phyloP scores from a whole-genome alignment of 2,113 vertebrate genomes.

The Salvelinus namaycush region DNA sequence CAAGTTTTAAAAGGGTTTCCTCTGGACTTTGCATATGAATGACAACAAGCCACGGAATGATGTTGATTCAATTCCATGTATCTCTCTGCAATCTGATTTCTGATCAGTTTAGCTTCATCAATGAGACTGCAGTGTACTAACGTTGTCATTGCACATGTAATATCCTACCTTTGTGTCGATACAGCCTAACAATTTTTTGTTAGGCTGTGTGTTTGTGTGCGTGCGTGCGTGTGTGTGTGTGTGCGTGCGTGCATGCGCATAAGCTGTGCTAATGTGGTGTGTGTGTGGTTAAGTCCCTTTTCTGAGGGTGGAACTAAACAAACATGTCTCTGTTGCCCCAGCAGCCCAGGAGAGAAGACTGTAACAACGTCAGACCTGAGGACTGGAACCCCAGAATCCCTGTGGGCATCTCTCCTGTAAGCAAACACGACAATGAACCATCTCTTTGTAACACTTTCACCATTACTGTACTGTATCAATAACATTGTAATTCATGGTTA shows the following conservation, averaged over 20 bases:
- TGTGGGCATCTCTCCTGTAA: constrained; percentile 80
- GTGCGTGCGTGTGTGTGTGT: constrained; percentile 41
- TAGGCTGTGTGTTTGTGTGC: neutral
- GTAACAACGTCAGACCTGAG: constrained; percentile 75
- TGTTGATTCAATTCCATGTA: neutral
- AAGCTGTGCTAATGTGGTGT: constrained; percentile 14
- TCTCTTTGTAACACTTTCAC: no score
- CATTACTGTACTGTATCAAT: no score
- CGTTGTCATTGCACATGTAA: neutral
- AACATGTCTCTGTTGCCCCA: constrained; percentile 49
- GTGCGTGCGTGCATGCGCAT: constrained; percentile 11
- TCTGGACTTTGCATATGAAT: no score
- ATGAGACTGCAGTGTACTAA: neutral
- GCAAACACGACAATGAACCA: constrained; percentile 39
- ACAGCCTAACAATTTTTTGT: neutral
- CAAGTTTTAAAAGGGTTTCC: no score
- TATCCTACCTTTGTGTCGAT: neutral
- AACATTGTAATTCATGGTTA: no score
- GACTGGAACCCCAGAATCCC: constrained; percentile 82
- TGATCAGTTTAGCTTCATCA: constrained; percentile 1
- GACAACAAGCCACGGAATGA: neutral
- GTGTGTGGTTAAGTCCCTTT: constrained; percentile 8
- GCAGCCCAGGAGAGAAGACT: constrained; percentile 79
- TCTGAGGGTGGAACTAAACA: constrained; percentile 32
- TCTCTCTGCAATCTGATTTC: neutral